phyloP scores from a whole-genome alignment of 2,888 invertebrate genomes.

The Papilio elwesi region DNA sequence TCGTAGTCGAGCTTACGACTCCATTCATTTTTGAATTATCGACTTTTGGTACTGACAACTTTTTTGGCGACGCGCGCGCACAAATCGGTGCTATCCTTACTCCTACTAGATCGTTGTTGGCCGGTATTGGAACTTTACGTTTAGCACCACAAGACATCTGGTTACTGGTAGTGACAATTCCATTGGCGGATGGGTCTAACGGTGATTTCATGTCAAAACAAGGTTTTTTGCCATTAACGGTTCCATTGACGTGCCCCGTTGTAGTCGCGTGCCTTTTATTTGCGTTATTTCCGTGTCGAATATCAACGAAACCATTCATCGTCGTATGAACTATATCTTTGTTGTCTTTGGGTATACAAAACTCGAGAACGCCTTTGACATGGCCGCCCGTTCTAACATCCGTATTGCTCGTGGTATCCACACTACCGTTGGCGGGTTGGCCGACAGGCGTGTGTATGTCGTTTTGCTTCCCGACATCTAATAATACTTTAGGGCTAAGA shows the following conservation, averaged over 20 bases:
- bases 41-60: constrained; percentile 55
- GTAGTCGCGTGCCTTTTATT: constrained; percentile 60
- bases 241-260: constrained; percentile 62
- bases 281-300: constrained; percentile 62
- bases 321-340: constrained; percentile 62
- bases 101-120: constrained; percentile 55
- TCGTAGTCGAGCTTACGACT: constrained; percentile 76
- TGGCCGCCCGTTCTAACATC: constrained; percentile 55
- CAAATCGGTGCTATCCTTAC: constrained; percentile 63
- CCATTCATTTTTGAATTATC: constrained; percentile 66
- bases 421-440: constrained; percentile 51
- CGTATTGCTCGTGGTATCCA: constrained; percentile 56
- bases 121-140: constrained; percentile 65
- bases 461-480: constrained; percentile 72
- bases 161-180: constrained; percentile 54
- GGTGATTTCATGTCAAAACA: constrained; percentile 55
- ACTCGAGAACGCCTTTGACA: constrained; percentile 63
- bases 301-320: constrained; percentile 74
- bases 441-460: constrained; percentile 51
- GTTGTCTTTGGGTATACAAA: constrained; percentile 60
- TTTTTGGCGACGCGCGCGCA: constrained; percentile 61
- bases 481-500: constrained; percentile 76
- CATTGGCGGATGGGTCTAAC: constrained; percentile 73
- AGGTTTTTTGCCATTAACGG: constrained; percentile 64
- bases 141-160: constrained; percentile 43